Conservation (phyloP, 1,140 invertebrate genomes). For the Drosophila tristis region DNA sequence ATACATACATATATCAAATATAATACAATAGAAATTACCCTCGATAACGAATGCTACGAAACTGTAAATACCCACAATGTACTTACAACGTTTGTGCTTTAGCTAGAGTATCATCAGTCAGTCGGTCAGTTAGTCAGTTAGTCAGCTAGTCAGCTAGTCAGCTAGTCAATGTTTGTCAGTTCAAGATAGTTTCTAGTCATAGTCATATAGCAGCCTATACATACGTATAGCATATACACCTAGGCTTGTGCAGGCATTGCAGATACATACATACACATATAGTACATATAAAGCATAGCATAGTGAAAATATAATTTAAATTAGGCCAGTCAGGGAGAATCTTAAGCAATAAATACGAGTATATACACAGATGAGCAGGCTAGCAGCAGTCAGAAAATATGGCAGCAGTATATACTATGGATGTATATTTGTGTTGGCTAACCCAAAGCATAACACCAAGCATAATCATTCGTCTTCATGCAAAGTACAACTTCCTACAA, state of each 20-base stretch:
- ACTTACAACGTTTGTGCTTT: conserved; percentile 61
- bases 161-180: conserved; percentile 51
- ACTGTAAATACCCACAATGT: conserved; percentile 71
- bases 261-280: conserved; percentile 20
- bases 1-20: conserved; percentile 14
- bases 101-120: conserved; percentile 25
- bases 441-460: conserved; percentile 39
- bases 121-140: conserved; percentile 11
- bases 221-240: conserved; percentile 7
- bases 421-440: conserved; percentile 47
- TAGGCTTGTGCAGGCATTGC: conserved; percentile 1
- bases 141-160: conserved; percentile 13
- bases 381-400: conserved; percentile 32
- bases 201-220: conserved; percentile 27
- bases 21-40: conserved; percentile 31
- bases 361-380: conserved; percentile 9
- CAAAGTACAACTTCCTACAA: conserved; percentile 71
- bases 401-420: conserved; percentile 2
- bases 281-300: conserved; percentile 12
- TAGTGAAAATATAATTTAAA: conserved; percentile 34
- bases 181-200: conserved; percentile 51
- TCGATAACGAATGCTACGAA: conserved; percentile 52
- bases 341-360: conserved; percentile 55
- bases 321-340: conserved; percentile 58
- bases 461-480: conserved; percentile 78